Conservation (phyloP, 2,113 vertebrate genomes). For the Trogon surrucura region DNA sequence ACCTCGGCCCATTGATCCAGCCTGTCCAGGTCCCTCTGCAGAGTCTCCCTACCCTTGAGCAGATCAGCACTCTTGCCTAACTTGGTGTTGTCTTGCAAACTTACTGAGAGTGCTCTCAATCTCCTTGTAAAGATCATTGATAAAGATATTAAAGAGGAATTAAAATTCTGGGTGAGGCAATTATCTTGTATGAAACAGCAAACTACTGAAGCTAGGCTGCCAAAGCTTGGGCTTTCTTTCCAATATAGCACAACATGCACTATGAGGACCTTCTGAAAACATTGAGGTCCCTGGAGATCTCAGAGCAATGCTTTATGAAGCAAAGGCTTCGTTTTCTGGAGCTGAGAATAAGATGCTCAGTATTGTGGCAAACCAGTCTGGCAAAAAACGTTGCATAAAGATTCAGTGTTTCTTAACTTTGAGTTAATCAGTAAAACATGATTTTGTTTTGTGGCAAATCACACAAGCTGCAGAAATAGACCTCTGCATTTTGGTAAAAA, state of each 20-base stretch:
- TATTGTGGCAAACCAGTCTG: not conserved
- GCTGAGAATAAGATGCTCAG: not conserved
- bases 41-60: too few relatives aligned
- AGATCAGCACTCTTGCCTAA: too few relatives aligned
- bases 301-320: not conserved
- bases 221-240: not conserved
- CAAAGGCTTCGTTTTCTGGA: not conserved
- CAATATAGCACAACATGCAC: accelerated
- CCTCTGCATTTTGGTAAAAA: not conserved
- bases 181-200: not conserved
- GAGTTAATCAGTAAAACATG: not conserved
- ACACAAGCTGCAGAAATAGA: not conserved
- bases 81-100: too few relatives aligned
- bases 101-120: too few relatives aligned
- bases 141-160: not conserved
- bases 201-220: not conserved
- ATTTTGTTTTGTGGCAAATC: not conserved
- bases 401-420: not conserved
- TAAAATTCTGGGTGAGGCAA: not conserved
- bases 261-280: not conserved
- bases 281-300: not conserved
- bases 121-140: too few relatives aligned
- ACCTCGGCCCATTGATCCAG: too few relatives aligned
- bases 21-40: too few relatives aligned
- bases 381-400: not conserved